These are phyloP conservation scores for Aphidoletes aphidimyza DNA, from an alignment of 2,888 invertebrate species.

Conservation along the genomic window DNA sequence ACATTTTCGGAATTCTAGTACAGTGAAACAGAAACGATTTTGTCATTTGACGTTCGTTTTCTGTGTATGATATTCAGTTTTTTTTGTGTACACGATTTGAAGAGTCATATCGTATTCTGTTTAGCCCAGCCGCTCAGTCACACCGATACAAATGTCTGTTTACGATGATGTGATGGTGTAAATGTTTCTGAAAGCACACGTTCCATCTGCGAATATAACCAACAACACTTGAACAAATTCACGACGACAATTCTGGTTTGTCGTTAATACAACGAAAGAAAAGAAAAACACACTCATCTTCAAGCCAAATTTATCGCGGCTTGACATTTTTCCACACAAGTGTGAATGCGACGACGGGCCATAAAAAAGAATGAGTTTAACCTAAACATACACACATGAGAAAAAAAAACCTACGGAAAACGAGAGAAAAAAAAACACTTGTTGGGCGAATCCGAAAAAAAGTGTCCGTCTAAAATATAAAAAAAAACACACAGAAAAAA, in stretches of 20 bases:
- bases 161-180: constrained; percentile 39
- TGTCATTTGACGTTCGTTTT: background rate
- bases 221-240: constrained; percentile 36
- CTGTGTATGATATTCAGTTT: background rate
- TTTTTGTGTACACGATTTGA: background rate
- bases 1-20: background rate
- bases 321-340: constrained; percentile 42
- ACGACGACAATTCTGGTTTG: too few species aligned
- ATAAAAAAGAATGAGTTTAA: background rate
- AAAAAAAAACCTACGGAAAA: background rate
- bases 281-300: background rate
- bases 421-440: constrained; percentile 16
- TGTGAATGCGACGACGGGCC: constrained; percentile 16
- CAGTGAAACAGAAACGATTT: constrained; percentile 7
- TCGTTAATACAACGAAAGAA: background rate
- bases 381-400: too few species aligned
- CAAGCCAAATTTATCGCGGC: constrained; percentile 9
- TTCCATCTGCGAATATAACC: constrained; percentile 41
- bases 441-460: background rate
- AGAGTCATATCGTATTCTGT: background rate
- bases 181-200: constrained; percentile 34
- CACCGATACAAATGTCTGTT: background rate
- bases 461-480: background rate
- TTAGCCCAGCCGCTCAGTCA: background rate
- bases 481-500: too few species aligned